phyloP scores from a whole-genome alignment of 2,888 invertebrate genomes.

The Seira musarum region DNA sequence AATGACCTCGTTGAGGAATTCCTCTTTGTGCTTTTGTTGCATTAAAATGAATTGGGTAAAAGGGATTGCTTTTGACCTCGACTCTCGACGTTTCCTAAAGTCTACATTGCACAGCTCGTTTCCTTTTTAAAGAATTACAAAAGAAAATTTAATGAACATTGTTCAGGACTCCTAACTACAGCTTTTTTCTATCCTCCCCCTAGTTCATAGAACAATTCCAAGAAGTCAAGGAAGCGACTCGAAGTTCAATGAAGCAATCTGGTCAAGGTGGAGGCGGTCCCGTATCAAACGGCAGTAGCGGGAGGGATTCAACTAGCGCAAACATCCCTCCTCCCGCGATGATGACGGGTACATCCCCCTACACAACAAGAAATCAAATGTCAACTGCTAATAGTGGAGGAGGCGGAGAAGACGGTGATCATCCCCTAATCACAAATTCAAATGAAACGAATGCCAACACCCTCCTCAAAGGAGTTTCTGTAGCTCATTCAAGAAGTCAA shows the following conservation, averaged over 20 bases:
- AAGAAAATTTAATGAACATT: too few species aligned
- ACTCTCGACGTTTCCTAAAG: too few species aligned
- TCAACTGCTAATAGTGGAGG: conserved; percentile 39
- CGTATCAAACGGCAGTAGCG: conserved; percentile 45
- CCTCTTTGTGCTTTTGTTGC: too few species aligned
- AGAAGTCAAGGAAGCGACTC: conserved; percentile 96
- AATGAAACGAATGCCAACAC: conserved; percentile 68
- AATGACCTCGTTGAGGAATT: too few species aligned
- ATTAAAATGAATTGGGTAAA: too few species aligned
- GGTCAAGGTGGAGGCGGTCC: conserved; percentile 74
- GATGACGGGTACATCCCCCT: conserved; percentile 61
- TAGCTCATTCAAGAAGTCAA: conserved; percentile 73
- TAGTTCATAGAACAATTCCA: conserved; percentile 99
- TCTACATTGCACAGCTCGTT: too few species aligned
- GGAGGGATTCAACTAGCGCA: conserved; percentile 52
- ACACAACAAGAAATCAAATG: conserved; percentile 58
- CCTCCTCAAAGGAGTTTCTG: conserved; percentile 70
- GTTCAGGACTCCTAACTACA: neutral
- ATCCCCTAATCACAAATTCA: conserved; percentile 65
- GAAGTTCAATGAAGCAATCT: conserved; percentile 71
- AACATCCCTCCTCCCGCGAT: conserved; percentile 62
- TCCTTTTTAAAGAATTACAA: too few species aligned
- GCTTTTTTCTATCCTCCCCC: conserved; percentile 63
- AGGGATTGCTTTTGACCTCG: too few species aligned
- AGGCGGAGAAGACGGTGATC: conserved; percentile 57